Evolutionary conservation across 2,797 vertebrate species (phyloP).

Genomic region (Ciconia nigra): DNA sequence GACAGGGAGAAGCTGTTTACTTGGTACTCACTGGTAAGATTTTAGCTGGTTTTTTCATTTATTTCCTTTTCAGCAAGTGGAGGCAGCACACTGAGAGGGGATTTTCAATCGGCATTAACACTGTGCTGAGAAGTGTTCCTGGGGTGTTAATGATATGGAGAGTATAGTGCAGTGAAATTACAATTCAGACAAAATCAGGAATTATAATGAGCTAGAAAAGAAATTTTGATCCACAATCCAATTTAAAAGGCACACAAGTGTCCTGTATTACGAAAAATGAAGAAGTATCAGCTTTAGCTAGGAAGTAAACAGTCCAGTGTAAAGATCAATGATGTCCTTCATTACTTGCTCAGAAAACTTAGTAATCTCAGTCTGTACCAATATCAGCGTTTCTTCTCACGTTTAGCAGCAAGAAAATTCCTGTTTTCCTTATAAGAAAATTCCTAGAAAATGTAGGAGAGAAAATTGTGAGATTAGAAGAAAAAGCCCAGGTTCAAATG

Average conservation of each 20-base stretch:
- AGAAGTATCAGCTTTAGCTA: neutral
- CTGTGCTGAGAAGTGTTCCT: conserved; percentile 37
- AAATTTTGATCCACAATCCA: conserved; percentile 1
- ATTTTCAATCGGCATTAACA: conserved; percentile 66
- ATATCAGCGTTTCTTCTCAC: neutral
- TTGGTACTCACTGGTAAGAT: neutral
- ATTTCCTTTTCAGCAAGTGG: conserved; percentile 28
- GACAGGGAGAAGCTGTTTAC: neutral
- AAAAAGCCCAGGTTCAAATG: neutral
- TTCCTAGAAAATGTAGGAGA: neutral
- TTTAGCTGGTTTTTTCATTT: neutral
- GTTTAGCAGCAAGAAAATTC: neutral
- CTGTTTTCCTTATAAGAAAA: neutral
- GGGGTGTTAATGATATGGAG: conserved; percentile 56
- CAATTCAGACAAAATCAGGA: conserved; percentile 10
- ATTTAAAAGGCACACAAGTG: neutral
- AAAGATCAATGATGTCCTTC: neutral
- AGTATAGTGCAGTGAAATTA: conserved; percentile 18
- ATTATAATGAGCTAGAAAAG: neutral
- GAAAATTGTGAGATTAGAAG: neutral
- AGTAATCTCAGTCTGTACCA: neutral
- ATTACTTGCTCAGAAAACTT: neutral
- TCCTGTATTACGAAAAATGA: neutral
- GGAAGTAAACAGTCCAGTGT: neutral
- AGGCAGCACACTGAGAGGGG: conserved; percentile 22